phyloP scores from a whole-genome alignment of 2,797 vertebrate genomes.

The Cryptoblepharus egeriae region DNA sequence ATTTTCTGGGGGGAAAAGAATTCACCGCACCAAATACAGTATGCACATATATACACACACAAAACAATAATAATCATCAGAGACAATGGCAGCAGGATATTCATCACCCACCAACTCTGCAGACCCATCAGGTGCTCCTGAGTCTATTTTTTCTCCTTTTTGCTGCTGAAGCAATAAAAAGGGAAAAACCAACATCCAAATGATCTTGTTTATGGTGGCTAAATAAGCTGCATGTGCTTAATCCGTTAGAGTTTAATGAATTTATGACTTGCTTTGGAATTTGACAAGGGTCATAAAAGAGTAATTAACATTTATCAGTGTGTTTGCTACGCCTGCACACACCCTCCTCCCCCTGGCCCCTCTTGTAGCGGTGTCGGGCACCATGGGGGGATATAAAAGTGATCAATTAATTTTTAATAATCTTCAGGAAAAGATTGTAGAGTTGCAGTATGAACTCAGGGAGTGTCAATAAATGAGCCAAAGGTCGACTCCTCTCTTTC shows the following conservation, averaged over 20 bases:
- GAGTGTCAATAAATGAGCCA: conserved; percentile 91
- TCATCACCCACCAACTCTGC: conserved; percentile 64
- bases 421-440: conserved; percentile 83
- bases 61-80: background rate
- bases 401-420: conserved; percentile 87
- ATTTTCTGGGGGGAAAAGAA: background rate
- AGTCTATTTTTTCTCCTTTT: conserved; percentile 59
- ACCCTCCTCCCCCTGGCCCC: conserved; percentile 60
- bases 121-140: conserved; percentile 51
- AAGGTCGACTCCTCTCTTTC: conserved; percentile 65
- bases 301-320: conserved; percentile 90
- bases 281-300: conserved; percentile 87
- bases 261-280: conserved; percentile 94
- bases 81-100: conserved; percentile 33
- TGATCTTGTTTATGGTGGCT: conserved; percentile 95
- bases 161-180: conserved; percentile 79
- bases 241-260: conserved; percentile 95
- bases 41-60: background rate
- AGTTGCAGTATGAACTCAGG: conserved; percentile 86
- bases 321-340: conserved; percentile 73
- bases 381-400: conserved; percentile 81
- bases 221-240: conserved; percentile 93
- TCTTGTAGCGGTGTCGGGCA: conserved; percentile 63
- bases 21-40: background rate
- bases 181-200: conserved; percentile 83